Percentiles rank a stretch among this genome's conserved stretches.
Evolutionary conservation across 2,113 vertebrate species (phyloP).

Genomic region (Pedionomus torquatus): DNA sequence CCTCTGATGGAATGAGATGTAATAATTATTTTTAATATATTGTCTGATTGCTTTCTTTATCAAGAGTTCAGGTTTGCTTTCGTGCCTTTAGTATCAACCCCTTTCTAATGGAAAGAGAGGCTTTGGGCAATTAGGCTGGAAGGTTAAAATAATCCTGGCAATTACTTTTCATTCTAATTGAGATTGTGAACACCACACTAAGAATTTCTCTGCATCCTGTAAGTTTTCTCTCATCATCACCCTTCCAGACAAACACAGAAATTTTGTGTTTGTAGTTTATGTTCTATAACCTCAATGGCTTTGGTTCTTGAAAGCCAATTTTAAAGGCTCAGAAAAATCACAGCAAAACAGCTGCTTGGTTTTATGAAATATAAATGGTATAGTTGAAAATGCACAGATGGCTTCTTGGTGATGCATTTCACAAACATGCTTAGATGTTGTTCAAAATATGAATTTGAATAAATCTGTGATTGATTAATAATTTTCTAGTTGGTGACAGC

Average conservation of each 20-base stretch:
- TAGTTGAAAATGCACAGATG: constrained; percentile 59
- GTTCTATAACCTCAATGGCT: neutral
- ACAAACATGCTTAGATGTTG: constrained; percentile 53
- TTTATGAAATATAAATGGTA: constrained; percentile 54
- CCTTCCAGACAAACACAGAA: constrained; percentile 12
- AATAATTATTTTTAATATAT: neutral
- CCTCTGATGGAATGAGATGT: neutral
- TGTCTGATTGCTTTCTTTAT: constrained; percentile 5
- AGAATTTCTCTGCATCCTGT: neutral
- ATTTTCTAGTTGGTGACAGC: constrained; percentile 5
- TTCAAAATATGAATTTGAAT: constrained; percentile 67
- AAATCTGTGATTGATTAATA: constrained; percentile 45
- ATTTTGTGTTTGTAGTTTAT: neutral
- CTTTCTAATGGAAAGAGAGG: neutral
- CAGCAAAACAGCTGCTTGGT: constrained; percentile 46
- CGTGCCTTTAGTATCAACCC: neutral
- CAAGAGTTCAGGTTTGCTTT: neutral
- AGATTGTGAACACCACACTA: neutral
- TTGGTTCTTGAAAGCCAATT: constrained; percentile 32
- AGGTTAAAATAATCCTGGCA: neutral
- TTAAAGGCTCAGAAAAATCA: constrained; percentile 46
- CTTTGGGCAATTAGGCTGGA: neutral
- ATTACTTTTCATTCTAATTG: neutral
- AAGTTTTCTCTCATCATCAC: neutral
- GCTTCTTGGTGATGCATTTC: constrained; percentile 51